phyloP scores from a whole-genome alignment of 2,797 vertebrate genomes.

The Acrossocheilus fasciatus region DNA sequence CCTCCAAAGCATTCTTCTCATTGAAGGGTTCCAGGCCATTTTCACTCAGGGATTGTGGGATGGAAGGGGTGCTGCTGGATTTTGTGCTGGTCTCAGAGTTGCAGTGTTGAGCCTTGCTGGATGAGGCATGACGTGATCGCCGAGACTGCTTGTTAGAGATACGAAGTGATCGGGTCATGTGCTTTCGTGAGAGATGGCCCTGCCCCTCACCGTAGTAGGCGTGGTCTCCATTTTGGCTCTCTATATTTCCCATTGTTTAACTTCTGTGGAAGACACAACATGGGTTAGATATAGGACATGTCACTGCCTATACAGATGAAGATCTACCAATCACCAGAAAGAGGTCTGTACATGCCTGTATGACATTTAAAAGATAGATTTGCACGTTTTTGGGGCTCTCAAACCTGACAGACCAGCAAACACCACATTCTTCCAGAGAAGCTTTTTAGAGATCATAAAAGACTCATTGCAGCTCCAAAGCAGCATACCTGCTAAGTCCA shows the following conservation, averaged over 20 bases:
- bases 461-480: background rate
- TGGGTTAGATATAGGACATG: conserved; percentile 54
- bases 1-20: conserved; percentile 77
- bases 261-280: conserved; percentile 61
- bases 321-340: background rate
- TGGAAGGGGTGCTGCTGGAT: conserved; percentile 96
- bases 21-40: conserved; percentile 89
- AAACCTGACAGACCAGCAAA: conserved; percentile 38
- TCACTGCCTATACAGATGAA: background rate
- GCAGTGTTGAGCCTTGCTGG: conserved; percentile 85
- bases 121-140: conserved; percentile 83
- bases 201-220: conserved; percentile 83
- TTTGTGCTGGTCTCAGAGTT: conserved; percentile 90
- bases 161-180: conserved; percentile 90
- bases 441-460: background rate
- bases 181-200: conserved; percentile 87
- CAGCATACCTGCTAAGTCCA: background rate
- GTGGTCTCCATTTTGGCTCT: conserved; percentile 92
- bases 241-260: conserved; percentile 93
- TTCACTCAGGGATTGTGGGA: conserved; percentile 93
- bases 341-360: background rate
- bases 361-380: conserved; percentile 23
- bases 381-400: background rate
- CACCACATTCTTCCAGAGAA: conserved; percentile 15
- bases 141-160: conserved; percentile 81